Evolutionary conservation across 2,113 vertebrate genomes (phyloP), one percentile per base, ranked within the genome.

Genomic region (Macrotus californicus): DNA sequence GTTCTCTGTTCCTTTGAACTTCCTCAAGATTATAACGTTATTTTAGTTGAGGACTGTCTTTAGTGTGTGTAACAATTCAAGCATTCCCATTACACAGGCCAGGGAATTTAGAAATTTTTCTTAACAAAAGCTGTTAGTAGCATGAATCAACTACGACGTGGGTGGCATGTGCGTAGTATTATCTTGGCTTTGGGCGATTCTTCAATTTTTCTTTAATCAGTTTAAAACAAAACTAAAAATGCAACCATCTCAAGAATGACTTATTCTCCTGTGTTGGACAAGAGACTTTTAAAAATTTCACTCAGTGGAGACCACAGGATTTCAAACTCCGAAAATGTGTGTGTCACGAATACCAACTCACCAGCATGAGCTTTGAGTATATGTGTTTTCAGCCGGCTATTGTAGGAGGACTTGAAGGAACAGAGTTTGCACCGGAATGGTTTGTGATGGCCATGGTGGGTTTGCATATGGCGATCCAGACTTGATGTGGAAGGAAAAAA

Each of bases 361-460:
- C 99, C 99, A 98, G 99, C 99, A 77, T 99, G 99, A 94, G 99
- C 98, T 98, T 99, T 99, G 94, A 99, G 99, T 96, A 99, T 99
- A 95, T 99, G 99, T 82, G 99, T 99, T 98, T 99, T 99, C 98
- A 99, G 99, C 92, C 99, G 99, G 96, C 99, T 99, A 95, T 99
- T 99, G 43, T 99, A 99, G 85, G 99, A 99, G 76, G 99, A 99
- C 98, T 99, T 99, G 99, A 99, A 99, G 54, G 99, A 99, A 98
- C 99, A 99, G 94, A 99, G 98, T 97, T 99, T 99, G 98, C 99
- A 99, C 97, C 99, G 99, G 98, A 99, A 99, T 0, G 99, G 99
- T 97, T 99, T 99, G 97, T 99, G 99, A 98, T 99, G 99, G 90
- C 99, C 99, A 0, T 99, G 99, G 97, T 99, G 99, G 92, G 99